Conservation (phyloP, 2,113 vertebrate genomes). For the Merops nubicus region DNA sequence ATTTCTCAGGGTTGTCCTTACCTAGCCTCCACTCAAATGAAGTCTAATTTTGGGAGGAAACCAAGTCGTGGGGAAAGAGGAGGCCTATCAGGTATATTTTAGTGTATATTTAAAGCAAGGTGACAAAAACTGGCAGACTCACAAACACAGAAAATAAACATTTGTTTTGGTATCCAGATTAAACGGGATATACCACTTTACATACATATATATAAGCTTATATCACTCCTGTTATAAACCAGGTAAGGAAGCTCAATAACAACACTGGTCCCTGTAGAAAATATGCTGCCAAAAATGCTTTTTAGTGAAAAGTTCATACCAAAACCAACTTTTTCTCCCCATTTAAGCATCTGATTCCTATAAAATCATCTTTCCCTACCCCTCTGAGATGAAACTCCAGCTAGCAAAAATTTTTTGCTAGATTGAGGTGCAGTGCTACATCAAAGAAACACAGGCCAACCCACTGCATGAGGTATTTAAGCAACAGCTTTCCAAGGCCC, state of each 20-base stretch:
- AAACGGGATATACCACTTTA: not conserved
- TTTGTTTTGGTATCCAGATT: not conserved
- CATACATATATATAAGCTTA: no score
- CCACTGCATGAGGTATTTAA: accelerated
- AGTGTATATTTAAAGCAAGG: not conserved
- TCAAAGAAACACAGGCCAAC: not conserved
- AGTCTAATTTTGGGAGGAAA: not conserved
- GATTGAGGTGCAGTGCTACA: not conserved
- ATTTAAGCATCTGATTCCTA: not conserved
- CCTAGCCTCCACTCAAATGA: accelerated
- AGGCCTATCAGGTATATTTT: not conserved
- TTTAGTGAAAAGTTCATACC: not conserved
- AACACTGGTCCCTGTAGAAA: not conserved
- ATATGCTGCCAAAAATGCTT: not conserved
- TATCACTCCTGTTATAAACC: not conserved
- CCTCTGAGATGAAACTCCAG: not conserved
- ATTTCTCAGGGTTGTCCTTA: not conserved
- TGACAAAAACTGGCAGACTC: not conserved
- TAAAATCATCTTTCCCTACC: not conserved
- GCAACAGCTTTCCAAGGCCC: not conserved
- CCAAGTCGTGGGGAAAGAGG: not conserved
- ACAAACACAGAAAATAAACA: not conserved
- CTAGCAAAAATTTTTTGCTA: not conserved
- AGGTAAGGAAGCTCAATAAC: not conserved
- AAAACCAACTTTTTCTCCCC: not conserved